These are phyloP conservation scores for Babylonia areolata DNA, from an alignment of 1,140 invertebrate species.

Conservation along the genomic window DNA sequence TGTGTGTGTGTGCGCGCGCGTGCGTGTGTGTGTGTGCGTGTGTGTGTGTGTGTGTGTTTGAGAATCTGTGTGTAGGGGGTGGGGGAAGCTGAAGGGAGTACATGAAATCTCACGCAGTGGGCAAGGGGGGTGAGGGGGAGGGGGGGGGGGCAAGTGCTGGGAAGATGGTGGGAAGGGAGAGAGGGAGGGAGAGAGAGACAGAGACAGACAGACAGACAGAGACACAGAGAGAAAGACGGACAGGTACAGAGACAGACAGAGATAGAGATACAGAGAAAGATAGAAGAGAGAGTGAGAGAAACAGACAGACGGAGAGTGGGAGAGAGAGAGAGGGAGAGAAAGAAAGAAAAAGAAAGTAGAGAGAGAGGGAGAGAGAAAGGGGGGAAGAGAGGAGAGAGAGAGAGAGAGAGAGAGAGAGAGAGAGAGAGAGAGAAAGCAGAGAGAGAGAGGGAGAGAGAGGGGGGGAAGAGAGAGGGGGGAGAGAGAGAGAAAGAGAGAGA, in stretches of 20 bases:
- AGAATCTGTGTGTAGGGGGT: not conserved
- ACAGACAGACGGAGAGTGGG: not conserved
- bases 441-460: not conserved
- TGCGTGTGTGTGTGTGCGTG: not conserved
- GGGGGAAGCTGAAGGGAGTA: too few relatives aligned
- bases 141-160: too few relatives aligned
- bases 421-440: not conserved
- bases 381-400: not conserved
- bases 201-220: too few relatives aligned
- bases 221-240: too few relatives aligned
- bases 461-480: not conserved
- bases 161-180: too few relatives aligned
- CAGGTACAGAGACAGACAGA: too few relatives aligned
- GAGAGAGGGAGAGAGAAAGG: conserved; percentile 18
- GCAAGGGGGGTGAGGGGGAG: not conserved
- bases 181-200: too few relatives aligned
- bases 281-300: not conserved
- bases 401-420: not conserved
- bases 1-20: not conserved
- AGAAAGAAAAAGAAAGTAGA: not conserved
- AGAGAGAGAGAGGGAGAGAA: conserved; percentile 2
- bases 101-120: too few relatives aligned
- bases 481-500: not conserved
- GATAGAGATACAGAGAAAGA: not conserved
- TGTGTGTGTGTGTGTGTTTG: not conserved